Conservation (phyloP, 2,797 vertebrate species). For the Scleropages formosus region DNA sequence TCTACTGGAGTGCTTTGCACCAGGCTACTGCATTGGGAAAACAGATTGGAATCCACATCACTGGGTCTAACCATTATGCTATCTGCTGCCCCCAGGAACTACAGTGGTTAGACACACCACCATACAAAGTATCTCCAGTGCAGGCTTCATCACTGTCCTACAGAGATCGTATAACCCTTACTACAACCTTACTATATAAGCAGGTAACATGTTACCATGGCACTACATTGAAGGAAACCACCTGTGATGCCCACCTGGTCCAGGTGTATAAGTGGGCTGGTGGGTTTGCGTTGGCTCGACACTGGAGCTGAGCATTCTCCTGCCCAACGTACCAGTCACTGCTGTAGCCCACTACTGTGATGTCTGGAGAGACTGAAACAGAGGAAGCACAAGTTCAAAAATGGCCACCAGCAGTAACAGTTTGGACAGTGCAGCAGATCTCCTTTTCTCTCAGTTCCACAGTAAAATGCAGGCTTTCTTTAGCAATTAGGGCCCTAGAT, state of each 20-base stretch:
- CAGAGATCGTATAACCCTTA: too few relatives aligned
- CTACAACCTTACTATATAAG: too few relatives aligned
- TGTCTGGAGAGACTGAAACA: conserved; percentile 86
- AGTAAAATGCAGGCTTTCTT: neutral
- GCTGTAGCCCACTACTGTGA: conserved; percentile 90
- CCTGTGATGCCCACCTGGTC: conserved; percentile 79
- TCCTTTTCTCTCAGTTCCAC: neutral
- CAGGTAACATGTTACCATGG: too few relatives aligned
- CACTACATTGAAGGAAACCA: neutral
- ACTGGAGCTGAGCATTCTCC: conserved; percentile 87
- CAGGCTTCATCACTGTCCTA: too few relatives aligned
- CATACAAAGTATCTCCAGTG: too few relatives aligned
- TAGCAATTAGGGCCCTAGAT: neutral
- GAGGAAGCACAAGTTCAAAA: neutral
- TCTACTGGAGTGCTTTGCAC: too few relatives aligned
- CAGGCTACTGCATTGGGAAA: too few relatives aligned
- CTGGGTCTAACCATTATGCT: too few relatives aligned
- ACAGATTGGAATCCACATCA: too few relatives aligned
- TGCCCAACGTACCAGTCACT: conserved; percentile 92
- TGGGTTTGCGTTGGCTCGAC: conserved; percentile 94
- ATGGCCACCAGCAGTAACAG: neutral
- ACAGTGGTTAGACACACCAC: too few relatives aligned
- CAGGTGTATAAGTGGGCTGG: conserved; percentile 86
- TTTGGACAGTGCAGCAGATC: neutral
- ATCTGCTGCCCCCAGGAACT: too few relatives aligned